These are phyloP conservation scores for Pantelozetes paolii DNA, from an alignment of 2,888 invertebrate genomes.

Conservation along the genomic window DNA sequence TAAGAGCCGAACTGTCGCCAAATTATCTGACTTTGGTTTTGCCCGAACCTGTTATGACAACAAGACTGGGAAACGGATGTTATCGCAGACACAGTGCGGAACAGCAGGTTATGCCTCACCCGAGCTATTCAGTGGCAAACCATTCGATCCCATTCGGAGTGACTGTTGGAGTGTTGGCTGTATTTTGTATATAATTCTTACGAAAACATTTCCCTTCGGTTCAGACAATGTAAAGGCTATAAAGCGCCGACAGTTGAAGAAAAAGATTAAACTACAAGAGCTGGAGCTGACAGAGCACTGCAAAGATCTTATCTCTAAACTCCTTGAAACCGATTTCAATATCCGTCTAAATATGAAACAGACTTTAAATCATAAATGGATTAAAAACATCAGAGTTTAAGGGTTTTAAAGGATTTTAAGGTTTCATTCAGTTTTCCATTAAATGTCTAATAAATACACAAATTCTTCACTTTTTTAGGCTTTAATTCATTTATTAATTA, in stretches of 20 bases:
- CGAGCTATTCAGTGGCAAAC: constrained; percentile 71
- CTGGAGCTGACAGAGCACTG: background rate
- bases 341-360: too few species aligned
- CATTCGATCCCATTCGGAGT: constrained; percentile 60
- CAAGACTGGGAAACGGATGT: constrained; percentile 59
- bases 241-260: background rate
- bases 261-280: background rate
- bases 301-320: background rate
- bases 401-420: too few species aligned
- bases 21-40: constrained; percentile 65
- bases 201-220: background rate
- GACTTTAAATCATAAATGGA: too few species aligned
- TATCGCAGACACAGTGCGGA: constrained; percentile 79
- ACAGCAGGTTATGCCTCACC: constrained; percentile 81
- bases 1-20: constrained; percentile 49
- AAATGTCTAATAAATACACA: too few species aligned
- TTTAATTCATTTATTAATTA: too few species aligned
- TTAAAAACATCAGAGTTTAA: too few species aligned
- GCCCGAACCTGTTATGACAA: constrained; percentile 54
- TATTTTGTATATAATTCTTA: background rate
- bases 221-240: background rate
- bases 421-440: too few species aligned
- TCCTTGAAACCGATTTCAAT: background rate
- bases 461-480: too few species aligned
- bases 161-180: constrained; percentile 2